A percentile compares a stretch with the other conserved stretches of the same genome.
These are phyloP conservation scores for Pseudopodoces humilis DNA, from an alignment of 2,113 vertebrate genomes.

Conservation along the genomic window DNA sequence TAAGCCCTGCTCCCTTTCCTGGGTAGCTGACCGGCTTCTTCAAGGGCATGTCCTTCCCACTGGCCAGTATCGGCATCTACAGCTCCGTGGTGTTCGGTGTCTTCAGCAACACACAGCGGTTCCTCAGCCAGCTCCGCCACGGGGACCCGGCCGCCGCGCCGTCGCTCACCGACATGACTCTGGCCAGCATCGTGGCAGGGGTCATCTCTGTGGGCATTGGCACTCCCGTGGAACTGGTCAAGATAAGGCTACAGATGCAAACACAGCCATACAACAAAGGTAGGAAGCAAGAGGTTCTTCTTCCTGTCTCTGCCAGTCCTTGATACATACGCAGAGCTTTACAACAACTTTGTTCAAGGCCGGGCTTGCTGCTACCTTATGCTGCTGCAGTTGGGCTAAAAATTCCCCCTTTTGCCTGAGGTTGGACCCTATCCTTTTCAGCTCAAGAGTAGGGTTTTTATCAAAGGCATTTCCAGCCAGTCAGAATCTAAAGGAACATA, in stretches of 20 bases:
- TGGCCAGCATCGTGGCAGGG: slow-evolving; percentile 86
- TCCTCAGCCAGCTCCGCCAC: slow-evolving; percentile 81
- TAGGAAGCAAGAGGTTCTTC: slow-evolving; percentile 43
- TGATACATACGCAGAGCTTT: rapidly evolving
- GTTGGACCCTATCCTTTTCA: neutral
- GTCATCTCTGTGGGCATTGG: slow-evolving; percentile 86
- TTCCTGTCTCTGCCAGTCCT: neutral
- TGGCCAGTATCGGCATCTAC: slow-evolving; percentile 89
- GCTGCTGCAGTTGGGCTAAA: neutral
- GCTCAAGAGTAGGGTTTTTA: neutral
- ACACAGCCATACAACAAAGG: slow-evolving; percentile 79
- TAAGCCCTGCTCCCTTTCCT: neutral
- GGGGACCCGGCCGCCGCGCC: slow-evolving; percentile 45
- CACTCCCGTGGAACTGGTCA: slow-evolving; percentile 90
- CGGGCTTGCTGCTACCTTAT: neutral
- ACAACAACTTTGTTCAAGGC: neutral
- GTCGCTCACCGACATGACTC: slow-evolving; percentile 75
- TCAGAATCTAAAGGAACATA: neutral
- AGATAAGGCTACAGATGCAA: slow-evolving; percentile 97
- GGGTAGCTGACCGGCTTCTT: slow-evolving; percentile 88
- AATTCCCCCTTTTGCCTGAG: neutral
- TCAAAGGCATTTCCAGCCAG: neutral
- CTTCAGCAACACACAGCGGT: slow-evolving; percentile 86
- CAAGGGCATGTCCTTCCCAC: slow-evolving; percentile 96
- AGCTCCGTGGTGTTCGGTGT: slow-evolving; percentile 92